A percentile compares a stretch with the other conserved stretches of the same genome.
phyloP scores from a whole-genome alignment of 2,113 vertebrate species.

The Phaetusa simplex region DNA sequence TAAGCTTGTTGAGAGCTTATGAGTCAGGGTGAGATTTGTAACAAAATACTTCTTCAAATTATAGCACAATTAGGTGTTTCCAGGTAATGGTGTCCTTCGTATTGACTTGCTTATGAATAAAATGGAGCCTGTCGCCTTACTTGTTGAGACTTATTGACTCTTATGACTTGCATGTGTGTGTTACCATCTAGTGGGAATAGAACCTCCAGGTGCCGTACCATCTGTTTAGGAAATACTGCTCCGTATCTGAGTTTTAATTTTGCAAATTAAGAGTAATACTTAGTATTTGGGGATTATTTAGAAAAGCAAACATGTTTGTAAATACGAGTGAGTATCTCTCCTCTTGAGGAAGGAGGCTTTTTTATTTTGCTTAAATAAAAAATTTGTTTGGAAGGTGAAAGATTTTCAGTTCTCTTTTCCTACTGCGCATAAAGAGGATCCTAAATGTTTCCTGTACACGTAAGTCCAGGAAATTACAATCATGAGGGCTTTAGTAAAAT shows the following conservation, averaged over 20 bases:
- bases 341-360: neutral
- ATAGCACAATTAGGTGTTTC: neutral
- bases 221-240: neutral
- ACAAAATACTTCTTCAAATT: neutral
- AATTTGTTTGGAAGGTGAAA: neutral
- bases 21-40: neutral
- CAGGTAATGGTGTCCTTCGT: neutral
- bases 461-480: neutral
- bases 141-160: neutral
- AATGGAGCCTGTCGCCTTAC: neutral
- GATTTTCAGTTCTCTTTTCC: neutral
- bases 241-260: neutral
- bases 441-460: neutral
- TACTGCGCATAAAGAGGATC: neutral
- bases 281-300: neutral
- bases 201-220: neutral
- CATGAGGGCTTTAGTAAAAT: neutral
- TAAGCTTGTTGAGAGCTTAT: neutral
- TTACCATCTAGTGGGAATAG: neutral
- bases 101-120: neutral
- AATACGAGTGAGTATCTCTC: neutral
- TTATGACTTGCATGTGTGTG: neutral
- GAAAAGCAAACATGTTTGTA: neutral
- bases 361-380: neutral
- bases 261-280: neutral